phyloP scores from a whole-genome alignment of 2,888 invertebrate genomes.

The Cremastobaeus sp. region DNA sequence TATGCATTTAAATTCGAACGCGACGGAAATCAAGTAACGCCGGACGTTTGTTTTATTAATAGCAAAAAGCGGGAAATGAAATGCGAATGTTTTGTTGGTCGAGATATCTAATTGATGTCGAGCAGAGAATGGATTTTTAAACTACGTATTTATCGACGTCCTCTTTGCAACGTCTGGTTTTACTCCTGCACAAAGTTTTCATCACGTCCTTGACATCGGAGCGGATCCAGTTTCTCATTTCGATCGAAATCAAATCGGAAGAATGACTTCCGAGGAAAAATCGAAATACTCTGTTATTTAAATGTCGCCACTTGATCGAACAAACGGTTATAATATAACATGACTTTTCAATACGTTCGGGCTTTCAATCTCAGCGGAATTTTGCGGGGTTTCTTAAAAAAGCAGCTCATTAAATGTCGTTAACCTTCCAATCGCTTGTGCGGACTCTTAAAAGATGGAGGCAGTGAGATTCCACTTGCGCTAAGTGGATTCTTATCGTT shows the following conservation, averaged over 20 bases:
- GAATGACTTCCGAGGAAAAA: slow-evolving; percentile 5
- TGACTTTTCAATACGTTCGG: slow-evolving; percentile 27
- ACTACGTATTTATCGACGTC: slow-evolving; percentile 6
- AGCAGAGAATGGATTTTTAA: not conserved
- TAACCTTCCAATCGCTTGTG: no score
- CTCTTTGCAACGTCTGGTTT: not conserved
- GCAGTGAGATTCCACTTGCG: no score
- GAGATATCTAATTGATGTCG: slow-evolving; percentile 15
- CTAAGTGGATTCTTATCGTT: no score
- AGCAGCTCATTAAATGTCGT: no score
- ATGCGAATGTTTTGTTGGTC: slow-evolving; percentile 13
- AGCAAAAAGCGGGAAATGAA: slow-evolving; percentile 15
- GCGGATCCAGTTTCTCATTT: slow-evolving; percentile 14
- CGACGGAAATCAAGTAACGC: no score
- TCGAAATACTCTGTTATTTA: slow-evolving; percentile 22
- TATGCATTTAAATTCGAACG: no score
- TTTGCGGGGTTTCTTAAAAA: no score
- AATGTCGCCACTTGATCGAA: slow-evolving; percentile 10
- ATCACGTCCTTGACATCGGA: slow-evolving; percentile 25
- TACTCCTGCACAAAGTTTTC: slow-evolving; percentile 8
- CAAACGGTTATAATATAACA: slow-evolving; percentile 20
- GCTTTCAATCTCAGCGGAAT: slow-evolving; percentile 10
- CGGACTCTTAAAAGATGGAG: no score
- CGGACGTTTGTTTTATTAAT: not conserved
- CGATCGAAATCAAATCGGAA: not conserved